These are phyloP conservation scores for Boloria euphrosyne DNA, from an alignment of 2,888 invertebrate species.

Conservation along the genomic window DNA sequence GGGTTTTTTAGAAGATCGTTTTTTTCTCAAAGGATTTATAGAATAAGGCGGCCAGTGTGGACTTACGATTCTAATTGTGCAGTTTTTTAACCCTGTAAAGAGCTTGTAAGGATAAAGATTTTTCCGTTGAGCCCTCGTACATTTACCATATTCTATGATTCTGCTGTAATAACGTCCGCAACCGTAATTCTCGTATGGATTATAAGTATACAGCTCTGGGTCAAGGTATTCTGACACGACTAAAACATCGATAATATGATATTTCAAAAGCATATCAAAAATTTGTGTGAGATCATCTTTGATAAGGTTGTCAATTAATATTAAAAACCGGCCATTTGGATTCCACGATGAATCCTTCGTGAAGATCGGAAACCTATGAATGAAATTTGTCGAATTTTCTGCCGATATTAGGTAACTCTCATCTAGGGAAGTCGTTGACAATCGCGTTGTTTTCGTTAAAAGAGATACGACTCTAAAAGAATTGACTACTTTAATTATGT, in stretches of 20 bases:
- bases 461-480: slow-evolving; percentile 8
- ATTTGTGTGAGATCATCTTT: slow-evolving; percentile 43
- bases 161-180: slow-evolving; percentile 59
- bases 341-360: slow-evolving; percentile 51
- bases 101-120: slow-evolving; percentile 51
- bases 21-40: slow-evolving; percentile 42
- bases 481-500: slow-evolving; percentile 36
- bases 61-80: slow-evolving; percentile 51
- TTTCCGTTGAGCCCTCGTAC: slow-evolving; percentile 40
- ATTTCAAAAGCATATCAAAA: slow-evolving; percentile 51
- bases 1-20: background rate
- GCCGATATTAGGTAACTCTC: slow-evolving; percentile 49
- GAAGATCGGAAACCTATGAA: slow-evolving; percentile 39
- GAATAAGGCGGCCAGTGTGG: slow-evolving; percentile 57
- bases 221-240: slow-evolving; percentile 49
- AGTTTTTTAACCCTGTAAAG: slow-evolving; percentile 52
- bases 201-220: slow-evolving; percentile 55
- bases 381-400: slow-evolving; percentile 41
- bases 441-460: slow-evolving; percentile 15
- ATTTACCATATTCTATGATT: slow-evolving; percentile 54
- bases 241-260: slow-evolving; percentile 50
- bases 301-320: slow-evolving; percentile 47
- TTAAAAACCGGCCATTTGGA: slow-evolving; percentile 51
- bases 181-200: slow-evolving; percentile 59
- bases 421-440: slow-evolving; percentile 20